phyloP scores from a whole-genome alignment of 1,140 invertebrate genomes.

The Lethocerus indicus region DNA sequence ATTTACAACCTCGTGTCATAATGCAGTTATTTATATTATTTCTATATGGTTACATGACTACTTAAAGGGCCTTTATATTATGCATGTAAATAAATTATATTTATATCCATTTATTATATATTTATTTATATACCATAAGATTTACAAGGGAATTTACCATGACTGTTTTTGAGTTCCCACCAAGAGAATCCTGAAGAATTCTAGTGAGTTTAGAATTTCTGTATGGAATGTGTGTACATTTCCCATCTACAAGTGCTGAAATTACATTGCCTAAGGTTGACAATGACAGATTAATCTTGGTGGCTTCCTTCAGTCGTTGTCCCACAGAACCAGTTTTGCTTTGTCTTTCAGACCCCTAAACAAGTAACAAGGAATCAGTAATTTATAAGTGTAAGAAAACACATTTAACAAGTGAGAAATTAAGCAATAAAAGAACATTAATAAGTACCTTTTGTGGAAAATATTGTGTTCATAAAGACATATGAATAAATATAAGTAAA shows the following conservation, averaged over 20 bases:
- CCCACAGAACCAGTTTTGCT: constrained; percentile 84
- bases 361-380: no score
- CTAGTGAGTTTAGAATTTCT: constrained; percentile 87
- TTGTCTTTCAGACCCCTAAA: constrained; percentile 65
- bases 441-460: no score
- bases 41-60: no score
- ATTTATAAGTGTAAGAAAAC: no score
- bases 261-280: constrained; percentile 92
- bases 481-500: no score
- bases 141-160: constrained; percentile 41
- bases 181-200: constrained; percentile 83
- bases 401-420: no score
- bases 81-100: no score
- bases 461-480: no score
- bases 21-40: no score
- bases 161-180: constrained; percentile 92
- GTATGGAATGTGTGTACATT: constrained; percentile 87
- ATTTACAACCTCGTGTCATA: no score
- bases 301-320: constrained; percentile 77
- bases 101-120: neutral
- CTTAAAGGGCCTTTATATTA: no score
- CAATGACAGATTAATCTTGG: constrained; percentile 88
- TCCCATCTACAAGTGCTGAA: constrained; percentile 84
- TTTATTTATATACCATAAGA: neutral
- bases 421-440: no score